Percentiles rank a stretch among this genome's conserved stretches.
Evolutionary conservation across 2,888 invertebrate genomes (phyloP).

Genomic region (Melikaiella ostensackeni): DNA sequence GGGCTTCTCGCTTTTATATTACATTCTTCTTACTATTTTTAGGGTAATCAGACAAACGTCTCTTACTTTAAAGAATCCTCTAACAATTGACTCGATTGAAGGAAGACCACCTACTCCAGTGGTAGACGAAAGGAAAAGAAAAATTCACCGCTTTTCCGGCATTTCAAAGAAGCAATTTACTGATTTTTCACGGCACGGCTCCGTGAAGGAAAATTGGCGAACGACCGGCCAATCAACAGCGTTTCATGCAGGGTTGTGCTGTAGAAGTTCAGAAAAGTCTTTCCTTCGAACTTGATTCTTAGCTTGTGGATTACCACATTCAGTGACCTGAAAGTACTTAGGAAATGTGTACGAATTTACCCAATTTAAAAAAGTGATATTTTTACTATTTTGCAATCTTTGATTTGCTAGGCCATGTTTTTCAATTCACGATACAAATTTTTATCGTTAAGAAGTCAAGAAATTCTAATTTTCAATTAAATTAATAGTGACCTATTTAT

Average conservation of each 20-base stretch:
- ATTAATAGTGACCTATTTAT: too few species aligned
- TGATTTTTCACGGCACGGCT: constrained; percentile 72
- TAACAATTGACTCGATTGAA: constrained; percentile 29
- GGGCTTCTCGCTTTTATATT: too few species aligned
- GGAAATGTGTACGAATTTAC: neutral
- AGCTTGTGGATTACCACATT: constrained; percentile 21
- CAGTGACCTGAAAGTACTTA: neutral
- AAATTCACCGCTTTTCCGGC: constrained; percentile 61
- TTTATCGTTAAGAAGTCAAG: neutral
- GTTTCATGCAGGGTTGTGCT: constrained; percentile 71
- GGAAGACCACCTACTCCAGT: constrained; percentile 31
- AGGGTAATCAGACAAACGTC: neutral
- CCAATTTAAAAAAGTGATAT: neutral
- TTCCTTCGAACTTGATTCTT: constrained; percentile 52
- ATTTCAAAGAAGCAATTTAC: constrained; percentile 76
- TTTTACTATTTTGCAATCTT: neutral
- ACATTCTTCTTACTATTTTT: neutral
- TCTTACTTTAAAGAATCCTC: constrained; percentile 27
- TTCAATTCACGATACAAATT: neutral
- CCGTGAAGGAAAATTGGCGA: constrained; percentile 73
- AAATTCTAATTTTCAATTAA: neutral
- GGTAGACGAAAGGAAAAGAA: constrained; percentile 31
- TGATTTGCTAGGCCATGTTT: neutral
- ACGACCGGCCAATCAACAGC: constrained; percentile 75
- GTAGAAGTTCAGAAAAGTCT: constrained; percentile 64